phyloP scores from a whole-genome alignment of 2,888 invertebrate species.

The Litoditis marina region DNA sequence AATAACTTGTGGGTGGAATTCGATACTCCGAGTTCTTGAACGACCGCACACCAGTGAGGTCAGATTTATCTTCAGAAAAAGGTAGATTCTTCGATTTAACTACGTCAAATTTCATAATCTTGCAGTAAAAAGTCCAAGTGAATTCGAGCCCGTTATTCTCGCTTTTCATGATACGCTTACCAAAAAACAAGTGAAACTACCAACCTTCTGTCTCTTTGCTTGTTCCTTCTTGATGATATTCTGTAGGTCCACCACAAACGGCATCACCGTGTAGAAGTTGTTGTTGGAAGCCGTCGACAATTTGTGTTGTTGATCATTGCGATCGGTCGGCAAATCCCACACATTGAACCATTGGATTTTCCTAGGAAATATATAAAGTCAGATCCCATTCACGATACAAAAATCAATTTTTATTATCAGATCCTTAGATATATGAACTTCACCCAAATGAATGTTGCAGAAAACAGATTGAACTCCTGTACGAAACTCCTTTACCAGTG shows the following conservation, averaged over 20 bases:
- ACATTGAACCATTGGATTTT: constrained; percentile 76
- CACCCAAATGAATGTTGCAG: no score
- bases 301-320: constrained; percentile 26
- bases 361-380: no score
- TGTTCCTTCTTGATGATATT: constrained; percentile 24
- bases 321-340: constrained; percentile 48
- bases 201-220: constrained; percentile 18
- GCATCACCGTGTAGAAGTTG: constrained; percentile 54
- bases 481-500: no score
- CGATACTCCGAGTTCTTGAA: no score
- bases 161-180: background rate
- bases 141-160: background rate
- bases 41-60: no score
- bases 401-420: no score
- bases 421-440: no score
- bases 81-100: background rate
- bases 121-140: background rate
- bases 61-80: no score
- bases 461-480: no score
- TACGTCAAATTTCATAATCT: background rate
- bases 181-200: background rate
- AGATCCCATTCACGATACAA: no score
- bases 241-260: constrained; percentile 51
- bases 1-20: no score
- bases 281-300: constrained; percentile 27